These are phyloP conservation scores for Neria commutata DNA, from an alignment of 2,888 invertebrate genomes.

Conservation along the genomic window DNA sequence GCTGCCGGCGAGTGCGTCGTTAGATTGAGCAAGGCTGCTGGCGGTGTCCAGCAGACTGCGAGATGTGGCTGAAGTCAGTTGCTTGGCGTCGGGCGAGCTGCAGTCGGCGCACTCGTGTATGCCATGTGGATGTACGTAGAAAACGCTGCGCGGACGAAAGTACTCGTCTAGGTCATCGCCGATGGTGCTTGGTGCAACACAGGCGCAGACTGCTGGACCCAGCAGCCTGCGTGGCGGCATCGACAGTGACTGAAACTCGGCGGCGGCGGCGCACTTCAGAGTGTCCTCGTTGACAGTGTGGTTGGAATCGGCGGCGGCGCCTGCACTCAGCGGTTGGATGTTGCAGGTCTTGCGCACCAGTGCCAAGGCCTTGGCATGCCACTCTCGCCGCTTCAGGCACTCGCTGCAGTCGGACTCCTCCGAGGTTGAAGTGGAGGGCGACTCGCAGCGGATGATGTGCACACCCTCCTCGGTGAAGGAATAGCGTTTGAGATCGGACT, in stretches of 20 bases:
- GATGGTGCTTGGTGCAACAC: slow-evolving; percentile 67
- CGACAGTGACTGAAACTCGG: slow-evolving; percentile 56
- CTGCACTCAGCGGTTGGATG: slow-evolving; percentile 47
- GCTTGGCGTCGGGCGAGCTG: slow-evolving; percentile 45
- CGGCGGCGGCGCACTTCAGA: slow-evolving; percentile 27
- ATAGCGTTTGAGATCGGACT: slow-evolving; percentile 67
- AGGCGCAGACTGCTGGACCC: slow-evolving; percentile 74
- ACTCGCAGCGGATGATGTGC: slow-evolving; percentile 61
- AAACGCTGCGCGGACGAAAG: slow-evolving; percentile 71
- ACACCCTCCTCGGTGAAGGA: slow-evolving; percentile 76
- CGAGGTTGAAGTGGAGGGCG: slow-evolving; percentile 61
- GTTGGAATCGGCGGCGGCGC: slow-evolving; percentile 27
- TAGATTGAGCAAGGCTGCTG: slow-evolving; percentile 29
- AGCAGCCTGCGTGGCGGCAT: slow-evolving; percentile 76
- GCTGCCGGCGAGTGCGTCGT: slow-evolving; percentile 18
- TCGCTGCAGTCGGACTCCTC: slow-evolving; percentile 63
- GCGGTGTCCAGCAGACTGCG: slow-evolving; percentile 10
- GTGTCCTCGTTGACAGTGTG: background rate
- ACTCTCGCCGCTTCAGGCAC: slow-evolving; percentile 61
- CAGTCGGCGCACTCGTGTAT: slow-evolving; percentile 66
- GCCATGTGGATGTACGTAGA: slow-evolving; percentile 72
- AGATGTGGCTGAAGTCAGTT: slow-evolving; percentile 23
- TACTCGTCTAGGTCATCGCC: slow-evolving; percentile 70
- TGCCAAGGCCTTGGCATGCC: slow-evolving; percentile 61
- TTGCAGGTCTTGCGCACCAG: slow-evolving; percentile 61